Evolutionary conservation across 2,888 invertebrate genomes (phyloP).

Genomic region (Lottia scabra): DNA sequence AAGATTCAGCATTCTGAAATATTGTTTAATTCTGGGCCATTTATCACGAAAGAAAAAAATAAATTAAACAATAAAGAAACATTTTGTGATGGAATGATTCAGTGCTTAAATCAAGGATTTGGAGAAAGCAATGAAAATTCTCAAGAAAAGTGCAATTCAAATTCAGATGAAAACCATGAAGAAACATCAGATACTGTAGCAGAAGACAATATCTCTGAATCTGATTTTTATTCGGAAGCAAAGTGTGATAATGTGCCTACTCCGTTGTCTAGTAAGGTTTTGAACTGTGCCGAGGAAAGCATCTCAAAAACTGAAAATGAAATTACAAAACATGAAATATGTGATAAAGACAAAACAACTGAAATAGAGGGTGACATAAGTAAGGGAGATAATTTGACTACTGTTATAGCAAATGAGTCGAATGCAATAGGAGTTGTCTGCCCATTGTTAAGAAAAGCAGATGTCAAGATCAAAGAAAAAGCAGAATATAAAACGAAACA

Average conservation of each 20-base stretch:
- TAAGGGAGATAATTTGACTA: too few relatives aligned
- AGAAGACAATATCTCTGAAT: background rate
- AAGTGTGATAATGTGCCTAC: too few relatives aligned
- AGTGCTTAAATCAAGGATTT: slow-evolving; percentile 30
- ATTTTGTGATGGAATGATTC: slow-evolving; percentile 28
- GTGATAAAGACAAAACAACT: too few relatives aligned
- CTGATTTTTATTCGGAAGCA: background rate
- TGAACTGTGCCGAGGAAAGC: too few relatives aligned
- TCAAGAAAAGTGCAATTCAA: background rate
- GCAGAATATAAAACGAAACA: background rate
- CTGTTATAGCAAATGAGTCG: too few relatives aligned
- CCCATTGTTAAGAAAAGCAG: background rate
- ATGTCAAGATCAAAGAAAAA: background rate
- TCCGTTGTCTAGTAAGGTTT: too few relatives aligned
- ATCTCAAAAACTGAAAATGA: too few relatives aligned
- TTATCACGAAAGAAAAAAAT: background rate
- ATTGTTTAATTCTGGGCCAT: background rate
- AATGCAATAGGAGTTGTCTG: background rate
- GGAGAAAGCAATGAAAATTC: background rate
- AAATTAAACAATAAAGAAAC: background rate
- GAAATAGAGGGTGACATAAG: too few relatives aligned
- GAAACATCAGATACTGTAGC: slow-evolving; percentile 9
- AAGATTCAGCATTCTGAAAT: background rate
- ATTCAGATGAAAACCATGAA: slow-evolving; percentile 11
- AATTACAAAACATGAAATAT: too few relatives aligned